Percentiles rank a stretch among this genome's conserved stretches.
phyloP scores from a whole-genome alignment of 2,113 vertebrate genomes.

The Syrrhaptes paradoxus region DNA sequence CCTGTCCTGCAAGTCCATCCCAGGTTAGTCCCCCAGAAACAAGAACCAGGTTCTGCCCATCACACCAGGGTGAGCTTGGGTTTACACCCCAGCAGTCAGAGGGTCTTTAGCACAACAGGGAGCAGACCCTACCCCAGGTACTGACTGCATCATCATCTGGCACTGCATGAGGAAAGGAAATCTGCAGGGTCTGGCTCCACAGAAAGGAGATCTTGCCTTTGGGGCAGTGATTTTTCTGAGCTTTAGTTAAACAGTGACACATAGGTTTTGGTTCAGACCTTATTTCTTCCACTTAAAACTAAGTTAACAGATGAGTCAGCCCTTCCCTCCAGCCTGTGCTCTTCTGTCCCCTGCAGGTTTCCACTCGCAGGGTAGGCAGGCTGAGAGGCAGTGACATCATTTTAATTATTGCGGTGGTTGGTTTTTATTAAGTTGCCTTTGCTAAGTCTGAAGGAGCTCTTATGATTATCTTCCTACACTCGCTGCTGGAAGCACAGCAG shows the following conservation, averaged over 20 bases:
- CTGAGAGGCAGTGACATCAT: background rate
- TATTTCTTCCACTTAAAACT: background rate
- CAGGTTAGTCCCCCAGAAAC: too few species aligned
- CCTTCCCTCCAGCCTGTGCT: background rate
- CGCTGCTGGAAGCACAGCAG: background rate
- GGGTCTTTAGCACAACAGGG: background rate
- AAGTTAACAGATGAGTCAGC: conserved; percentile 1
- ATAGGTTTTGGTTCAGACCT: background rate
- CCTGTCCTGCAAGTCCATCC: background rate
- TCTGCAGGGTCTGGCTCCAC: background rate
- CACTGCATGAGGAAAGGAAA: background rate
- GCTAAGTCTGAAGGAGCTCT: background rate
- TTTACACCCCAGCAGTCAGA: background rate
- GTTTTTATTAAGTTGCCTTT: background rate
- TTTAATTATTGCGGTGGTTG: background rate
- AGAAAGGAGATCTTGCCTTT: background rate
- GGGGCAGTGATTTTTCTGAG: background rate
- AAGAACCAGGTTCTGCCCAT: background rate
- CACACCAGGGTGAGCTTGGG: background rate
- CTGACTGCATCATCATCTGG: background rate
- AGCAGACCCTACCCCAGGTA: background rate
- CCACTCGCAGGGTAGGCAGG: background rate
- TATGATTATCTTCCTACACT: background rate
- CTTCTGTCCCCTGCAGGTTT: conserved; percentile 1
- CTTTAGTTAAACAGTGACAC: background rate